Evolutionary conservation across 2,888 invertebrate species (phyloP).

Genomic region (Ophion obscuratus): DNA sequence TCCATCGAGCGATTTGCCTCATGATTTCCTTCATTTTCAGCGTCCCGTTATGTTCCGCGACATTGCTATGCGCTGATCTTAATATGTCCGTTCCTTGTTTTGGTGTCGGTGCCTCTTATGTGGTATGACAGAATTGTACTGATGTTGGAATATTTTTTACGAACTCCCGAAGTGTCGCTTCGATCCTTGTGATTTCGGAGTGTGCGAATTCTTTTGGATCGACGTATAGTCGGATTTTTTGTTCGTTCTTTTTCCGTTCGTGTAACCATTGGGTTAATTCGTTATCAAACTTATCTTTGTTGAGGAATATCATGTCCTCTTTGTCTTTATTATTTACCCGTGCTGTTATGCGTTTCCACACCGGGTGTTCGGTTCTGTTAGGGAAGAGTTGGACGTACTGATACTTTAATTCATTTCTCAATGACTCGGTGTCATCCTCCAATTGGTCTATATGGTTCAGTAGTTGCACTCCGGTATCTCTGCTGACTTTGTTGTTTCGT

Average conservation of each 20-base stretch:
- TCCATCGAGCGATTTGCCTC: slow-evolving; percentile 30
- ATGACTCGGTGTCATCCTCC: slow-evolving; percentile 8
- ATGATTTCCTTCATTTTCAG: slow-evolving; percentile 24
- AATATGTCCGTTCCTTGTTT: slow-evolving; percentile 25
- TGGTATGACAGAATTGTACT: slow-evolving; percentile 29
- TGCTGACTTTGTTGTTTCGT: slow-evolving; percentile 6
- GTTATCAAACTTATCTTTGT: slow-evolving; percentile 11
- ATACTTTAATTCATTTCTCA: slow-evolving; percentile 3
- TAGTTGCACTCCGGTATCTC: not conserved
- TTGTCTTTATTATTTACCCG: slow-evolving; percentile 3
- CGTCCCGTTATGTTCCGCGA: slow-evolving; percentile 35
- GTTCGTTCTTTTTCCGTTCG: not conserved
- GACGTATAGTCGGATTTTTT: slow-evolving; percentile 34
- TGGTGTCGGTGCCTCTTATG: not conserved
- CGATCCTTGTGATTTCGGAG: slow-evolving; percentile 3
- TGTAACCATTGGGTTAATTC: not conserved
- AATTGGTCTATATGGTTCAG: slow-evolving; percentile 9
- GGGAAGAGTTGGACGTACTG: slow-evolving; percentile 27
- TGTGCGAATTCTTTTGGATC: slow-evolving; percentile 30
- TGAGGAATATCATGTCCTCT: slow-evolving; percentile 11
- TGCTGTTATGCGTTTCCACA: slow-evolving; percentile 31
- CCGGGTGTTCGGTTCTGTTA: slow-evolving; percentile 25
- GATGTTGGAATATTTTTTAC: slow-evolving; percentile 3
- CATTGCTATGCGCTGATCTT: slow-evolving; percentile 28
- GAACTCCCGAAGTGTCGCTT: slow-evolving; percentile 14